Conservation (phyloP, 2,797 vertebrate species). For the Falco peregrinus region DNA sequence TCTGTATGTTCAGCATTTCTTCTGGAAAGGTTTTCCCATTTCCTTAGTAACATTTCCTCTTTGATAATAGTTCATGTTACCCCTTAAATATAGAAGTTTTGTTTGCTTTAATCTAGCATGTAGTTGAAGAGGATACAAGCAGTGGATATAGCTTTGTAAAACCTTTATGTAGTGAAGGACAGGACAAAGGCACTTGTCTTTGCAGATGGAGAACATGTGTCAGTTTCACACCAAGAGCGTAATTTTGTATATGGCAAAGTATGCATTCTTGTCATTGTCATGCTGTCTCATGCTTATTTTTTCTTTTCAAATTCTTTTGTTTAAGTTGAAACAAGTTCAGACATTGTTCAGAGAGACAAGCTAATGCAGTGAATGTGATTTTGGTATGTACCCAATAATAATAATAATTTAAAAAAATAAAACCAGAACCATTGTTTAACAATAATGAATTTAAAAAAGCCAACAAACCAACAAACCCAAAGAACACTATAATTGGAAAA, state of each 20-base stretch:
- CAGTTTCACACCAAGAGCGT: neutral
- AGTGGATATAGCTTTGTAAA: neutral
- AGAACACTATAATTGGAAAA: neutral
- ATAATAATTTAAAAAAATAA: neutral
- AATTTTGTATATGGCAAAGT: neutral
- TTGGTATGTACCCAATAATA: neutral
- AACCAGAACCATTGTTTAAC: neutral
- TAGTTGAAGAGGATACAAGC: neutral
- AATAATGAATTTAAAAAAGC: neutral
- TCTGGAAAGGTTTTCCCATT: neutral
- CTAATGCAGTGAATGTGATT: neutral
- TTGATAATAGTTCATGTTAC: neutral
- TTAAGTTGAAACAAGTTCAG: neutral
- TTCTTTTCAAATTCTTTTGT: neutral
- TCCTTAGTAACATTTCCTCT: neutral
- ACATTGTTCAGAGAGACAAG: neutral
- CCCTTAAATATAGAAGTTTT: neutral
- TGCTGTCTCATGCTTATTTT: neutral
- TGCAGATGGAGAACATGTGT: neutral
- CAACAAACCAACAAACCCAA: accelerated
- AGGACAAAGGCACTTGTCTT: neutral
- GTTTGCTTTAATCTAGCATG: neutral
- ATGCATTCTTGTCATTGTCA: neutral
- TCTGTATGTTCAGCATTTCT: neutral
- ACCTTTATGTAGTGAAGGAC: neutral